These are phyloP conservation scores for Oncorhynchus gorbuscha DNA, from an alignment of 2,113 vertebrate species.

Conservation along the genomic window DNA sequence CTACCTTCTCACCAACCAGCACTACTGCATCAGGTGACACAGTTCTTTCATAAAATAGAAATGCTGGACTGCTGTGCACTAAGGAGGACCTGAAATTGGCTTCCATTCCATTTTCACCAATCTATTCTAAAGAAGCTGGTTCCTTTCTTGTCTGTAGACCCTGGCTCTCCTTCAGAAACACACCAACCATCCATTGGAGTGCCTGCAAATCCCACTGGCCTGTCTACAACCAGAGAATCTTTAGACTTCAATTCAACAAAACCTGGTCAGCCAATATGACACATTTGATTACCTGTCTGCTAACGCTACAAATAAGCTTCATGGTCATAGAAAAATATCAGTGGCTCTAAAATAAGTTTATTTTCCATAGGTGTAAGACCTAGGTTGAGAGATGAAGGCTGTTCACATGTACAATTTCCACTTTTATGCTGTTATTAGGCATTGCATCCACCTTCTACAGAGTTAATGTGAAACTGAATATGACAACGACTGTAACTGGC, in stretches of 20 bases:
- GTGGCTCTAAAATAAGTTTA: neutral
- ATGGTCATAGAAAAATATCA: neutral
- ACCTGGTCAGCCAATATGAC: slow-evolving; percentile 27
- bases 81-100: neutral
- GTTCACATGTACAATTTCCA: neutral
- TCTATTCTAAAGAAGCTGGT: neutral
- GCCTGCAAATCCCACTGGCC: neutral
- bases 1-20: too few relatives aligned
- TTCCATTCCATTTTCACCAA: neutral
- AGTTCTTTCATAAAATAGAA: neutral
- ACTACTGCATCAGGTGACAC: neutral
- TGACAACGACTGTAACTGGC: slow-evolving; percentile 27
- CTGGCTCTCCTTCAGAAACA: neutral
- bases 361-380: neutral
- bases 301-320: neutral
- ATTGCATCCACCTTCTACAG: slow-evolving; percentile 58
- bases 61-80: neutral
- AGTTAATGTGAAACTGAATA: slow-evolving; percentile 47
- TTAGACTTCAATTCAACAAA: slow-evolving; percentile 28
- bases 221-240: slow-evolving; percentile 38
- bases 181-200: slow-evolving; percentile 3
- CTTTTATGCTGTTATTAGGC: slow-evolving; percentile 26
- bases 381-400: neutral
- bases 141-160: neutral
- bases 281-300: neutral